Evolutionary conservation across 2,888 invertebrate species (phyloP).

Genomic region (Lycophotia porphyrea): DNA sequence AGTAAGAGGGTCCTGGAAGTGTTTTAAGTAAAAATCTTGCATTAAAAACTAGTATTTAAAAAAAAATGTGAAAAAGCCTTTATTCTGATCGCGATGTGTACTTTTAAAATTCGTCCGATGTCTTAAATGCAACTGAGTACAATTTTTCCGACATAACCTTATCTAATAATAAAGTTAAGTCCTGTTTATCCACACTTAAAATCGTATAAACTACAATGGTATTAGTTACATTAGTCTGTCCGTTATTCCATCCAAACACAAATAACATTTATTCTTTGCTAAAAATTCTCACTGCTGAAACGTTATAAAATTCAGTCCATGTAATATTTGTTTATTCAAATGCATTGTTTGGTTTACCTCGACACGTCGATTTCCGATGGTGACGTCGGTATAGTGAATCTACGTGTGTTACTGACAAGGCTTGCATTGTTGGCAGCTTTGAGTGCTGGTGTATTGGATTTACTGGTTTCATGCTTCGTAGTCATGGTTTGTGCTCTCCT

Average conservation of each 20-base stretch:
- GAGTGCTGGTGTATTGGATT: constrained; percentile 3
- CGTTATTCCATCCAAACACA: background rate
- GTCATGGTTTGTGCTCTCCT: constrained; percentile 4
- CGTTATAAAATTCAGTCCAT: constrained; percentile 37
- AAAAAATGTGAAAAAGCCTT: no score
- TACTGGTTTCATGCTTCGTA: background rate
- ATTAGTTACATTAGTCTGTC: background rate
- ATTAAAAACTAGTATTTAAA: no score
- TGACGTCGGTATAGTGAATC: background rate
- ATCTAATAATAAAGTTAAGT: no score
- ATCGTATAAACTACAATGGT: background rate
- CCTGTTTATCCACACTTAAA: background rate
- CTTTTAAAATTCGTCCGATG: background rate
- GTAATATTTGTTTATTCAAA: constrained; percentile 50
- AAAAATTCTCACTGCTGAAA: constrained; percentile 2
- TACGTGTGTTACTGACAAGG: constrained; percentile 5
- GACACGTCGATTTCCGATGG: constrained; percentile 22
- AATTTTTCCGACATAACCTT: background rate
- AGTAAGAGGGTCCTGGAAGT: no score
- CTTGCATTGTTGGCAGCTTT: constrained; percentile 7
- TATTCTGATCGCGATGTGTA: no score
- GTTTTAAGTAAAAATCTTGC: no score
- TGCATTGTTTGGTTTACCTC: constrained; percentile 35
- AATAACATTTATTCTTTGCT: constrained; percentile 16
- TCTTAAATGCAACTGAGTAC: background rate